Evolutionary conservation across 2,113 vertebrate genomes (phyloP), one percentile per base, ranked within the genome.

Genomic region (Odontesthes bonariensis): DNA sequence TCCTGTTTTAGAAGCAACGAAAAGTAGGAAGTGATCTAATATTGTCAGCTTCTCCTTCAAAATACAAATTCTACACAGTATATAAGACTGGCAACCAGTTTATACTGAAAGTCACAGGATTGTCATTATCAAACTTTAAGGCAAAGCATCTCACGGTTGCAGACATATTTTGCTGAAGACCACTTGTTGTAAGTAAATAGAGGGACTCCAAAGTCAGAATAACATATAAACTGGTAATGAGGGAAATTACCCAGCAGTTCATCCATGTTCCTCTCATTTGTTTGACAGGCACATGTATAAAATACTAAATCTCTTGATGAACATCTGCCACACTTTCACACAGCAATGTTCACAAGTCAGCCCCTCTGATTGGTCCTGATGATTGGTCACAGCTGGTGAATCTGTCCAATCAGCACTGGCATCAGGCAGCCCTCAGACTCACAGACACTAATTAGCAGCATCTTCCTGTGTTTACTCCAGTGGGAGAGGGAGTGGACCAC

Each of bases 391-490:
- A 51, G 70, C 59, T 40, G 67, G 22, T 22, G 56, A 60, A 57
- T 63, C 32, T 51, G 60, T 65, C 79, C 75, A 73, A 79, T 81
- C 60, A 61, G 56, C 27, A 16, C 31, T 33, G 58, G 73, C 58
- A 69, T 78, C 74, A 42, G 73, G 17, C 42, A 54, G 44, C 78
- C 69, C 19, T 80, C 61, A 63, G 85, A 63, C 73, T 89, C 80
- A 82, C 81, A 89, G 87, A 93, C 90, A 87, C 44, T 89, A 88
- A 89, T 92, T 90, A 93, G 87, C 53, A 77, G 80, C 89, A 88
- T 92, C 92, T 93, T 93, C 92, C 93, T 91, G 91, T 95, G 94
- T 95, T 94, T 93, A 91, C 83, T 91, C 92, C 89, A 72, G 47
- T 53, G 86, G 92, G 92, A 76, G 69, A 86, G 90, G 92, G 91